Conservation (phyloP, 2,888 invertebrate genomes). For the Oligia latruncula region DNA sequence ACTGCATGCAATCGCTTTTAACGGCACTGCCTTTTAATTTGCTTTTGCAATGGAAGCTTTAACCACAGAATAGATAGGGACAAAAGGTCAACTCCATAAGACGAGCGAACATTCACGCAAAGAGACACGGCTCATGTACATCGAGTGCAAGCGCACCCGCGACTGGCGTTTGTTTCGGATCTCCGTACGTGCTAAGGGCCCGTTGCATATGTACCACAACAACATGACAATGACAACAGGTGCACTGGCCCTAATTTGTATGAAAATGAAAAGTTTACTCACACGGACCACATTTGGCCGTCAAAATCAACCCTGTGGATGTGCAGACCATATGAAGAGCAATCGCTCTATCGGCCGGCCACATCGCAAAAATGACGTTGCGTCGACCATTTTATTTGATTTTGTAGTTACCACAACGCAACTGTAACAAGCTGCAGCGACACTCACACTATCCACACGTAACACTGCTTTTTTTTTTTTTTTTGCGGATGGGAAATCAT, state of each 20-base stretch:
- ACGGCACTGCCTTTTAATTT: conserved; percentile 36
- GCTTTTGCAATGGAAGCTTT: conserved; percentile 31
- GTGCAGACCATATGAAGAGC: background rate
- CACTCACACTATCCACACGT: no score
- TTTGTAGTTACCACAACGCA: background rate
- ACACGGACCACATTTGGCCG: background rate
- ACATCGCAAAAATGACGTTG: background rate
- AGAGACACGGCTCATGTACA: background rate
- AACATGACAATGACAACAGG: background rate
- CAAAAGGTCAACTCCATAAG: background rate
- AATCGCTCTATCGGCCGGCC: background rate
- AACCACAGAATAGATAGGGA: background rate
- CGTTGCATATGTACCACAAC: background rate
- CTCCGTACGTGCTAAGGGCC: background rate
- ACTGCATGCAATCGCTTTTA: conserved; percentile 25
- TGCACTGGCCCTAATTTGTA: background rate
- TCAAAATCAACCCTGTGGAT: background rate
- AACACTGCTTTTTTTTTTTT: no score
- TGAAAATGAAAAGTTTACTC: background rate
- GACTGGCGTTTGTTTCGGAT: background rate
- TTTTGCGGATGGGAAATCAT: no score
- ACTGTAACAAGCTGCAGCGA: background rate
- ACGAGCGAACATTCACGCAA: background rate
- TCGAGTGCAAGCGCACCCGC: no score
- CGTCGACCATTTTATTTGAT: background rate